Base-by-base conservation (phyloP, 2,888 invertebrate species). In the Drosophila kanekoi region DNA sequence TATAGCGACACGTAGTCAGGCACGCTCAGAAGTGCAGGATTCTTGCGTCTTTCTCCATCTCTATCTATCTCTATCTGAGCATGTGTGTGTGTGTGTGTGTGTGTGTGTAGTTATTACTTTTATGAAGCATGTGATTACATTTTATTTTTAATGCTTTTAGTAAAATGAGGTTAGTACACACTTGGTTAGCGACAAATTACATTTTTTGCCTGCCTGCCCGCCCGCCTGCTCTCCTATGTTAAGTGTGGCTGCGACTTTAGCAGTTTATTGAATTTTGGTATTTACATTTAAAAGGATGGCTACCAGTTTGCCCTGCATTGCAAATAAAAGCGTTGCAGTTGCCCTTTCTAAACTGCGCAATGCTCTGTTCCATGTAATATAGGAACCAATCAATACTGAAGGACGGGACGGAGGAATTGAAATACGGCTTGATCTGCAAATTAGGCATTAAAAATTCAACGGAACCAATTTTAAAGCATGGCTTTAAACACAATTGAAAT, bases 81-180 rank as follows among this genome's bases (percentile, higher is more conserved):
- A 32, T 47, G 35, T 38, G 28, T 47, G 45, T 68, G 61, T 66
- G 62, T 59, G 45, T 68, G 61, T 66, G 62, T 59, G 53, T 81
- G 61, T 72, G 45, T 79, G 74, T 75, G 76, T 86, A 89, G 89
- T 89, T 86, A 88, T 89, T 89, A 89, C 87, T 86, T 89, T 89
- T 86, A 89, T 89, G 89, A 86, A 88, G 85, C 85, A 86, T 85
- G 85, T 89, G 85, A 85, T 85, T 85, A 85, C 88, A 89, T 85
- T 85, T 85, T 85, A 85, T 85, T 85, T 85, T 85, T 85, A 85
- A 85, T 89, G 85, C 89, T 85, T 85, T 85, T 85, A 85, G 85
- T 85, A 82, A 85, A 86, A 86, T 89, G 85, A 86, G 85, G 85
- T 86, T 86, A 86, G 85, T 89, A 85, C 87, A 89, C 85, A 86